A percentile compares a stretch with the other conserved stretches of the same genome.
These are phyloP conservation scores for Auanema freiburgensis DNA, from an alignment of 2,888 invertebrate species.

Conservation along the genomic window DNA sequence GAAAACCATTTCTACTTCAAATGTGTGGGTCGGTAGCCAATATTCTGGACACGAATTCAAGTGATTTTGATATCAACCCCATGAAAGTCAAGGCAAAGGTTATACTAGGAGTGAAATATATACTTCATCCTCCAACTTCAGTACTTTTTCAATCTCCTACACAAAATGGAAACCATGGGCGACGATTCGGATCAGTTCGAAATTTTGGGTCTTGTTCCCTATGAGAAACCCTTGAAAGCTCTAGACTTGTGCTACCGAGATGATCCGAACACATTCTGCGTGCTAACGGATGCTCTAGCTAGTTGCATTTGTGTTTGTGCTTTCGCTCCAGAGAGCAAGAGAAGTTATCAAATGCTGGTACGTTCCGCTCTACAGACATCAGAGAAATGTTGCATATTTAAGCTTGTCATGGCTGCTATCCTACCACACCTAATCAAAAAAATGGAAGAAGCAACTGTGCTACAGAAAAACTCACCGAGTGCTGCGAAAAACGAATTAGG, in stretches of 20 bases:
- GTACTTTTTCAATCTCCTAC: slow-evolving; percentile 82
- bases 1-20: slow-evolving; percentile 59
- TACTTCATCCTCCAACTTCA: slow-evolving; percentile 6
- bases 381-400: slow-evolving; percentile 10
- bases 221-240: slow-evolving; percentile 69
- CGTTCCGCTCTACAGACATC: slow-evolving; percentile 9
- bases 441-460: slow-evolving; percentile 84
- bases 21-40: slow-evolving; percentile 98
- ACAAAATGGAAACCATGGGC: slow-evolving; percentile 75
- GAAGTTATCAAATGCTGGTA: slow-evolving; percentile 70
- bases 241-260: slow-evolving; percentile 98
- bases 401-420: slow-evolving; percentile 82
- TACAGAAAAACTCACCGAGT: slow-evolving; percentile 72
- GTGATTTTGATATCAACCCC: slow-evolving; percentile 81
- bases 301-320: slow-evolving; percentile 98
- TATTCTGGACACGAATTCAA: slow-evolving; percentile 77
- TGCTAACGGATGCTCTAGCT: slow-evolving; percentile 89
- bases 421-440: slow-evolving; percentile 91
- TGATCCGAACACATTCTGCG: slow-evolving; percentile 93
- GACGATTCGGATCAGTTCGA: slow-evolving; percentile 83
- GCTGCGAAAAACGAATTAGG: slow-evolving; percentile 77
- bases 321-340: slow-evolving; percentile 88
- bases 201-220: slow-evolving; percentile 69
- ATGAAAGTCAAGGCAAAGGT: slow-evolving; percentile 75
- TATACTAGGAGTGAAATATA: neutral